phyloP scores from a whole-genome alignment of 1,140 invertebrate species.

The Streblospio benedicti region DNA sequence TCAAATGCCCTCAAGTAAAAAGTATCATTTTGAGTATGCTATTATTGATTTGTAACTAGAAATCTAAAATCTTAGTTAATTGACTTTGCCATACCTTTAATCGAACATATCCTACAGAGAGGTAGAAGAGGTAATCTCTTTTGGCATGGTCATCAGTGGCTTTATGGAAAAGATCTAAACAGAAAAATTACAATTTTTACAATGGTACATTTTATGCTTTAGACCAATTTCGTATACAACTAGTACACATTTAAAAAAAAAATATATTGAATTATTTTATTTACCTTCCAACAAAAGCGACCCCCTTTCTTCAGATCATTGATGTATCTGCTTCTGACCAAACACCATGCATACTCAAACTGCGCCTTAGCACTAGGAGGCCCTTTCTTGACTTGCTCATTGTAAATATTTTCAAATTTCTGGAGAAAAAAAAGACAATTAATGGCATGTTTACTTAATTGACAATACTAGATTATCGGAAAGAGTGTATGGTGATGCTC shows the following conservation, averaged over 20 bases:
- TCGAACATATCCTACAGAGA: slow-evolving; percentile 85
- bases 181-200: no score
- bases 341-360: slow-evolving; percentile 89
- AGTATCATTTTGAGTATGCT: no score
- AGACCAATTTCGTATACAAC: no score
- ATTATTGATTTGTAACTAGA: no score
- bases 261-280: neutral
- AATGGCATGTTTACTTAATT: no score
- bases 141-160: slow-evolving; percentile 60
- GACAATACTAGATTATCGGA: no score
- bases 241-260: no score
- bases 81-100: slow-evolving; percentile 54
- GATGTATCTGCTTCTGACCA: slow-evolving; percentile 77
- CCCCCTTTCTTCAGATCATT: slow-evolving; percentile 83
- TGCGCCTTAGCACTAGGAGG: slow-evolving; percentile 68
- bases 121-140: slow-evolving; percentile 88
- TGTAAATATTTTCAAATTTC: slow-evolving; percentile 80
- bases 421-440: slow-evolving; percentile 54
- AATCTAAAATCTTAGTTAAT: no score
- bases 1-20: no score
- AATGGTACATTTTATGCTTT: no score
- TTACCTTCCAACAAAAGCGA: slow-evolving; percentile 67
- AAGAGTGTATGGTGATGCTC: no score
- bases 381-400: slow-evolving; percentile 64
- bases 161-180: slow-evolving; percentile 67